Conservation (phyloP, 1,140 invertebrate genomes). For the Formica selysi region DNA sequence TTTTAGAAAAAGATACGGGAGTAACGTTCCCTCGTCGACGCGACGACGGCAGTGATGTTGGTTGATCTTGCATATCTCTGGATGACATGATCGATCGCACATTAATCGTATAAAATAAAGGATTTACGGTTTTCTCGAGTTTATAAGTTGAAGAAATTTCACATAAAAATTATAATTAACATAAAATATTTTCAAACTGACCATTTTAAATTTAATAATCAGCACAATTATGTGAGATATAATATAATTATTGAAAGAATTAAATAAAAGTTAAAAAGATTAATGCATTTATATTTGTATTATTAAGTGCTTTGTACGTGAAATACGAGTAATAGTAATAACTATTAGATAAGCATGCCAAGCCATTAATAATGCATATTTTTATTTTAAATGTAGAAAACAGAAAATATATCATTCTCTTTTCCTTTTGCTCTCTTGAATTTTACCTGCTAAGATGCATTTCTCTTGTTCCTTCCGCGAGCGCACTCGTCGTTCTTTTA, state of each 20-base stretch:
- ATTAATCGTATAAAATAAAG: conserved; percentile 22
- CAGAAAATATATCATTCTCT: neutral
- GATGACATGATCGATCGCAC: conserved; percentile 13
- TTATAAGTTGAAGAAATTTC: neutral
- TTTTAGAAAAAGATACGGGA: conserved; percentile 52
- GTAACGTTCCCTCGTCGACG: conserved; percentile 23
- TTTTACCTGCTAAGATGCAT: conserved; percentile 33
- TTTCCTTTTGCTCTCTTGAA: neutral
- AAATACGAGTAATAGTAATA: neutral
- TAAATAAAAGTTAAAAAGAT: conserved; percentile 28
- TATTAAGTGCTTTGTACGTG: conserved; percentile 11
- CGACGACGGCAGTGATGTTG: neutral
- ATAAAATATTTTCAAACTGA: neutral
- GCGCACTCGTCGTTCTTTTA: neutral
- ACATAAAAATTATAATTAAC: neutral
- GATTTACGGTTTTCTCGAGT: neutral
- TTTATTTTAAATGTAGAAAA: neutral
- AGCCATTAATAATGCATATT: conserved; percentile 6
- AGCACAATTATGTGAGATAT: neutral
- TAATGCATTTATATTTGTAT: neutral
- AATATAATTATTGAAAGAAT: neutral
- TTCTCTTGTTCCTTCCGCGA: neutral
- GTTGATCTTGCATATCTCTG: conserved; percentile 31
- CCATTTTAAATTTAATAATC: neutral
- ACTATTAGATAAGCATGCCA: conserved; percentile 1